phyloP scores from a whole-genome alignment of 2,113 vertebrate species.

The Callipepla squamata region DNA sequence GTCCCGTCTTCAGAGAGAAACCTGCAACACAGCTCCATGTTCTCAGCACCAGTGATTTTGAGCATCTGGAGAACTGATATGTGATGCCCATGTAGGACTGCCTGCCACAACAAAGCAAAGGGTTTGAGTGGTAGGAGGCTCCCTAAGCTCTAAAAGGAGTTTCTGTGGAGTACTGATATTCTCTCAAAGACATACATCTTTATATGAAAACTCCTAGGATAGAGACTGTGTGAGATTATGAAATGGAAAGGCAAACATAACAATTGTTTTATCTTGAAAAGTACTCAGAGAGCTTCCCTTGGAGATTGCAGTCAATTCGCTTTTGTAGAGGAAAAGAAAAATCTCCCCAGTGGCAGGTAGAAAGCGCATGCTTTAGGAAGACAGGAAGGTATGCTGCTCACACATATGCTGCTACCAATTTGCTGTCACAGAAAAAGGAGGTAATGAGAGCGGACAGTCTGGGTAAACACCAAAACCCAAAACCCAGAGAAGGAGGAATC shows the following conservation, averaged over 20 bases:
- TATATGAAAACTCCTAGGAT: not conserved
- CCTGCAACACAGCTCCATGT: fast-evolving
- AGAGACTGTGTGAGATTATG: constrained; percentile 5
- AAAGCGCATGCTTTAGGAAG: not conserved
- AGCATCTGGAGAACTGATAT: not conserved
- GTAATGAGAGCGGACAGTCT: constrained; percentile 37
- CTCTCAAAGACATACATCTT: not conserved
- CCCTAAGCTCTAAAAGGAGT: not conserved
- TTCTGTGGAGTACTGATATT: not conserved
- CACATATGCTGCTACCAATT: not conserved
- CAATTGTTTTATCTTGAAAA: constrained; percentile 6
- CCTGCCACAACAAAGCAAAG: not conserved
- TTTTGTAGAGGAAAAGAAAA: not conserved
- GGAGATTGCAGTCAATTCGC: constrained; percentile 28
- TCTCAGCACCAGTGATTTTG: not conserved
- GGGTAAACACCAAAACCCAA: constrained; percentile 38
- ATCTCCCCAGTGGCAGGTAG: constrained; percentile 9
- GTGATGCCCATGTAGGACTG: not conserved
- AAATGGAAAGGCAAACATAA: constrained; percentile 35
- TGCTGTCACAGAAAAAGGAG: constrained; percentile 14
- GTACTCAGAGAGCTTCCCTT: not conserved
- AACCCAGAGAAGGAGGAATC: not conserved
- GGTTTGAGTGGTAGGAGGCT: not conserved
- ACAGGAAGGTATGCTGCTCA: not conserved
- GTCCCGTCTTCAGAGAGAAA: not conserved